Base-by-base conservation (phyloP, 1,140 invertebrate genomes). In the Sycophila sp. region DNA sequence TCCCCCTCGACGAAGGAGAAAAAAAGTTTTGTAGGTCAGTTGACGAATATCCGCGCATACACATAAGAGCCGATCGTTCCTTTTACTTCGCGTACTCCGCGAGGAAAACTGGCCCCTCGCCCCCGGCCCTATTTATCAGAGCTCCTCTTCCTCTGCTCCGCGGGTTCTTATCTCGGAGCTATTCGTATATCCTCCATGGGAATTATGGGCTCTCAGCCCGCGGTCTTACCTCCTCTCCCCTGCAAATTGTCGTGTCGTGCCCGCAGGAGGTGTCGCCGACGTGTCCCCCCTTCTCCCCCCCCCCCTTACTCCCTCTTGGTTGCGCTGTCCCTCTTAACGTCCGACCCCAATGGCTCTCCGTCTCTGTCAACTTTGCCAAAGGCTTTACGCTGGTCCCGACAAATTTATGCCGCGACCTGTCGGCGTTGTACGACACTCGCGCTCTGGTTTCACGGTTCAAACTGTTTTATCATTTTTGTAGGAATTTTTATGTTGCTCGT, bases 231-330 rank as follows among this genome's bases (percentile, higher is more conserved):
- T 49, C n/a, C 17, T 1, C 28, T 24, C 24, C 8, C 67, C 56
- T 76, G 76, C 72, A 79, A 79, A 78, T 78, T 76, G 71, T 72
- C 24, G 45, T 55, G 24, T 66, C 69, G 53, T 69, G n/a, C 58
- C 58, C 51, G 32, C 56, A 58, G 73, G 56, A 49, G 66, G 38
- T 67, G 36, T 69, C 67, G 49, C 53, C n/a, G 40, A 10, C 30
- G n/a, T 10, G 40, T 3, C 11, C 10, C 24, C 22, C 22, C 4
- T 51, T 36, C 34, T 34, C 15, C 47, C 19, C 28, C 24, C 7
- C 8, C n/a, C 19, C 53, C 42, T 45, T 64, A n/a, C n/a, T 10
- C 55, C 38, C 36, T 56, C 64, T 47, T 71, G 49, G 65, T 71
- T 63, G 42, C 58, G 36, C n/a, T n/a, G n/a, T n/a, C n/a, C n/a